Evolutionary conservation across 2,888 invertebrate species (phyloP), one percentile per base, ranked within the genome.

Genomic region (Drosophila paracracens): DNA sequence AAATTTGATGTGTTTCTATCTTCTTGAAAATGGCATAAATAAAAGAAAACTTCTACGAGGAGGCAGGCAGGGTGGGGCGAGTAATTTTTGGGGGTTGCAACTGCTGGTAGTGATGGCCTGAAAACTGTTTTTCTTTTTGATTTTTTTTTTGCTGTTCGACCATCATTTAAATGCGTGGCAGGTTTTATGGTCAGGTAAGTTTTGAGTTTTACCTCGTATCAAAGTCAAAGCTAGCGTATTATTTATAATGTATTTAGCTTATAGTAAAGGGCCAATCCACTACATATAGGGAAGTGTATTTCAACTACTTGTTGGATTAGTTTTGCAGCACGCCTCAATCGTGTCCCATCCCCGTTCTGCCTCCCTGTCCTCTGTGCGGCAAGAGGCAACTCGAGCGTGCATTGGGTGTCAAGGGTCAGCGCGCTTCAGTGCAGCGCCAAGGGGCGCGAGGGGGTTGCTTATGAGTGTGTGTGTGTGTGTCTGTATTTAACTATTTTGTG

Each of bases 1-100:
- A 90, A 90, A 91, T 90, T 91, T 92, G 90, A 91, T 92, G 91
- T 82, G 90, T 82, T 88, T 89, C 84, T 89, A 87, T 84, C 81
- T 87, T 86, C 84, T 85, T 88, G 67, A 88, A 88, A 78, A 71
- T 66, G 73, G 74, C 82, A 78, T 80, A 81, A 84, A 88, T 83
- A 79, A 80, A 84, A 79, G 77, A 81, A 79, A 85, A 76, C 69
- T 74, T 76, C 50, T 58, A 54, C n/a, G 27, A 18, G 43, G 33
- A 56, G 50, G 8, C 40, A 73, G 65, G 50, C 21, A 2, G 7
- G 36, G 38, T 58, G 63, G 62, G 43, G 40, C 21, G 1, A 8
- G 38, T 16, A 21, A 25, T 8, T 18, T 52, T 43, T 29, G 68
- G 46, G 58, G 67, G 68, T 68, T 67, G 76, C 54, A 63, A 71